These are phyloP conservation scores for Merops nubicus DNA, from an alignment of 2,113 vertebrate species.

Conservation along the genomic window DNA sequence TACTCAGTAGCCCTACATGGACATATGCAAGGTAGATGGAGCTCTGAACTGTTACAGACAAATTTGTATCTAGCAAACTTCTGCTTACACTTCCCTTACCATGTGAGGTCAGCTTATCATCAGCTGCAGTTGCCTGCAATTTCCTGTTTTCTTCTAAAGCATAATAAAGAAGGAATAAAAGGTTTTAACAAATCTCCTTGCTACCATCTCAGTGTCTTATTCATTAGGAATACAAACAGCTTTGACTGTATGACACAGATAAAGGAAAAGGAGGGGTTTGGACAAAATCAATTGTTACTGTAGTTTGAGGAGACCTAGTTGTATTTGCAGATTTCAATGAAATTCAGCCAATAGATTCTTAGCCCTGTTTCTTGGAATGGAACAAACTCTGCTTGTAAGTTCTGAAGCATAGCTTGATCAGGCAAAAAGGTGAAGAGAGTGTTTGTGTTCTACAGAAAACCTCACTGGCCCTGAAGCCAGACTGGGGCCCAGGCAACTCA, in stretches of 20 bases:
- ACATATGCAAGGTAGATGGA: not conserved
- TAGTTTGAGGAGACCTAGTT: not conserved
- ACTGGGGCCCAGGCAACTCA: not conserved
- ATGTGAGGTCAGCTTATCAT: not conserved
- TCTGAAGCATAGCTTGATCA: not conserved
- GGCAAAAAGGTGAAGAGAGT: not conserved
- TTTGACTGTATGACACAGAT: not conserved
- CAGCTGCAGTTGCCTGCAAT: not conserved
- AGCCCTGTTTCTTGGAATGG: not conserved
- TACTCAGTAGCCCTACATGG: not conserved
- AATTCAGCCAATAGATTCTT: not conserved
- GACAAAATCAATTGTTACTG: not conserved
- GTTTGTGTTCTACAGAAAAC: not conserved
- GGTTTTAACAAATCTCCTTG: not conserved
- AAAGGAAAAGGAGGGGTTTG: not conserved
- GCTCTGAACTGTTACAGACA: not conserved
- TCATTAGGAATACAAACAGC: not conserved
- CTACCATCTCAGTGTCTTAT: not conserved
- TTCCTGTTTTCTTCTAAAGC: not conserved
- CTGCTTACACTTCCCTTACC: not conserved
- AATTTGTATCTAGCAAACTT: not conserved
- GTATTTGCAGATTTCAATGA: not conserved
- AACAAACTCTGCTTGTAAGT: not conserved
- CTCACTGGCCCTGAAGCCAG: not conserved
- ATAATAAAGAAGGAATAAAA: not conserved